Conservation (phyloP, 2,797 vertebrate genomes). For the Psittacula derbiana region DNA sequence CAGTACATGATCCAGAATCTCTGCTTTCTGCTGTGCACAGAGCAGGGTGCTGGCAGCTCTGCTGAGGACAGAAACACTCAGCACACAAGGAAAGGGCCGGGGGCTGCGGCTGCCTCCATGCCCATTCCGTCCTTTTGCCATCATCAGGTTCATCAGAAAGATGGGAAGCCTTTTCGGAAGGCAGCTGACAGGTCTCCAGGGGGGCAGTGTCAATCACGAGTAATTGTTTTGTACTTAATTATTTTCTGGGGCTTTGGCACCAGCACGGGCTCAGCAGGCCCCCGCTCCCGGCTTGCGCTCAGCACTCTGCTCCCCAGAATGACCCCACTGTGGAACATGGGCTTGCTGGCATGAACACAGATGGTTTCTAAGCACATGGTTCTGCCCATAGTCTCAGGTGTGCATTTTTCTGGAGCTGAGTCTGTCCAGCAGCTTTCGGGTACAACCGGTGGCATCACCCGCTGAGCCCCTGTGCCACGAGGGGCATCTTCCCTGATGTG, state of each 20-base stretch:
- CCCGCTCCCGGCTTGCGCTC: conserved; percentile 31
- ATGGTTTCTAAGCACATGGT: background rate
- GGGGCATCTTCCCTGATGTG: background rate
- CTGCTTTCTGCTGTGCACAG: background rate
- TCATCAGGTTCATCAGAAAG: conserved; percentile 57
- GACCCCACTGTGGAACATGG: background rate
- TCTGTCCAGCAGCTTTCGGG: background rate
- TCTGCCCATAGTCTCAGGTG: background rate
- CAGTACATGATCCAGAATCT: background rate
- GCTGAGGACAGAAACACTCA: background rate
- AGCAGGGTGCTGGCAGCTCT: background rate
- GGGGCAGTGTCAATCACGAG: conserved; percentile 72
- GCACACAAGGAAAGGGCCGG: background rate
- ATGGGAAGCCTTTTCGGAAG: background rate
- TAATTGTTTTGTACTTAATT: conserved; percentile 76
- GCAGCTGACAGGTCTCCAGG: conserved; percentile 55
- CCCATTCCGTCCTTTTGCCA: background rate
- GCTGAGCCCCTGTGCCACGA: background rate
- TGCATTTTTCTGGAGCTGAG: background rate
- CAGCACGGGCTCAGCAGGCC: conserved; percentile 10
- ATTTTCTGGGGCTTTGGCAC: conserved; percentile 63
- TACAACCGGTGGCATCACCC: background rate
- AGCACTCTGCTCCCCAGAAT: background rate
- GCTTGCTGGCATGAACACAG: background rate
- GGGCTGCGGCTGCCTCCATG: background rate